These are phyloP conservation scores for Nyleta sp. DNA, from an alignment of 2,888 invertebrate species.

Conservation along the genomic window DNA sequence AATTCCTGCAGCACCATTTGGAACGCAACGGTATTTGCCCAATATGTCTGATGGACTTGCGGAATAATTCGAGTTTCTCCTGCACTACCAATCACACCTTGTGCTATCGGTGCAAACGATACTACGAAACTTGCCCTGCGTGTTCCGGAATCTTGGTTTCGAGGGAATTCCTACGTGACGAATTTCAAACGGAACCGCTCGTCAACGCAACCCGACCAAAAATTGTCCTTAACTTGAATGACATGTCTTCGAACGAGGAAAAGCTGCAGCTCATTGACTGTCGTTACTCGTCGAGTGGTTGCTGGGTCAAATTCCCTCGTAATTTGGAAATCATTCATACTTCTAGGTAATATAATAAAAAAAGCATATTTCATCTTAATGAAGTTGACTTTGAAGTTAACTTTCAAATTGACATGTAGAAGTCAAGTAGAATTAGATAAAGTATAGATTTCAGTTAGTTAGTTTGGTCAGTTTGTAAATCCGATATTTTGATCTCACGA, in stretches of 20 bases:
- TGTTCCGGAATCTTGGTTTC: neutral
- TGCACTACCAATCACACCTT: neutral
- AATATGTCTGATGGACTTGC: constrained; percentile 1
- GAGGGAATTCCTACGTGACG: neutral
- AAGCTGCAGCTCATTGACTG: neutral
- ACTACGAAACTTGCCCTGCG: constrained; percentile 2
- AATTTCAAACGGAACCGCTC: too few species aligned
- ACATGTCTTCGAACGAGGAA: neutral
- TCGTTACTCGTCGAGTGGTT: neutral
- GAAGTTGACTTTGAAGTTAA: too few species aligned
- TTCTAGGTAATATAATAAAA: constrained; percentile 4
- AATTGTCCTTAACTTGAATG: neutral
- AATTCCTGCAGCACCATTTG: neutral
- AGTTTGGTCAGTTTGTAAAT: too few species aligned
- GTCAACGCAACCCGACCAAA: too few species aligned
- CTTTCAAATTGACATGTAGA: too few species aligned
- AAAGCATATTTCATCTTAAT: neutral
- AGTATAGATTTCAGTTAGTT: too few species aligned
- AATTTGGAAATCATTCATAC: neutral
- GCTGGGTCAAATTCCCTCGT: constrained; percentile 11
- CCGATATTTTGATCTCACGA: too few species aligned
- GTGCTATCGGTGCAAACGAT: neutral
- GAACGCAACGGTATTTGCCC: constrained; percentile 8
- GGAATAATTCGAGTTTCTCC: neutral
- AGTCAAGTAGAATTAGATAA: too few species aligned